Conservation (phyloP, 2,113 vertebrate species). For the Parotia lawesii region DNA sequence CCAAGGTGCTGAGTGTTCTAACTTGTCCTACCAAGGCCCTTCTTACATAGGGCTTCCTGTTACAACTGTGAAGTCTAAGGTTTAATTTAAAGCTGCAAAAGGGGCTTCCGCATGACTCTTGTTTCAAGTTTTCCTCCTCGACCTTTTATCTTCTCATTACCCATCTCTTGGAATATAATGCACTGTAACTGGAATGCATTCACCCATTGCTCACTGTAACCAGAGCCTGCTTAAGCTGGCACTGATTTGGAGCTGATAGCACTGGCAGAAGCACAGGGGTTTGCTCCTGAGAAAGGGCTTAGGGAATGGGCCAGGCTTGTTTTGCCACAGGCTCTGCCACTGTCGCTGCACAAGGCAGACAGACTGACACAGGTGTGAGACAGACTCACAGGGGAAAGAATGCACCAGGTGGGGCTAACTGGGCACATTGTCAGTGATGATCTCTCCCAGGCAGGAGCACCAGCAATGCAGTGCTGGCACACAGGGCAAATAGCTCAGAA, state of each 20-base stretch:
- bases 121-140: not conserved
- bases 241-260: not conserved
- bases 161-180: not conserved
- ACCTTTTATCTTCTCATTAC: not conserved
- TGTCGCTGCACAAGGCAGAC: not conserved
- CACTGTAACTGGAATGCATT: not conserved
- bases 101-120: not conserved
- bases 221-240: not conserved
- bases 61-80: not conserved
- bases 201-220: not conserved
- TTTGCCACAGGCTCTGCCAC: not conserved
- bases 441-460: not conserved
- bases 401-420: not conserved
- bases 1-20: not conserved
- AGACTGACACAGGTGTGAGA: not conserved
- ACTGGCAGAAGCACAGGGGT: not conserved
- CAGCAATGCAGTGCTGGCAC: not conserved
- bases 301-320: not conserved
- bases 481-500: not conserved
- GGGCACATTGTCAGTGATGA: not conserved
- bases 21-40: not conserved
- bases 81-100: not conserved
- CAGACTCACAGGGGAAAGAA: not conserved
- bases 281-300: not conserved
- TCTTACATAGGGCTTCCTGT: not conserved